phyloP scores from a whole-genome alignment of 2,888 invertebrate genomes.

The Atrina japonica region DNA sequence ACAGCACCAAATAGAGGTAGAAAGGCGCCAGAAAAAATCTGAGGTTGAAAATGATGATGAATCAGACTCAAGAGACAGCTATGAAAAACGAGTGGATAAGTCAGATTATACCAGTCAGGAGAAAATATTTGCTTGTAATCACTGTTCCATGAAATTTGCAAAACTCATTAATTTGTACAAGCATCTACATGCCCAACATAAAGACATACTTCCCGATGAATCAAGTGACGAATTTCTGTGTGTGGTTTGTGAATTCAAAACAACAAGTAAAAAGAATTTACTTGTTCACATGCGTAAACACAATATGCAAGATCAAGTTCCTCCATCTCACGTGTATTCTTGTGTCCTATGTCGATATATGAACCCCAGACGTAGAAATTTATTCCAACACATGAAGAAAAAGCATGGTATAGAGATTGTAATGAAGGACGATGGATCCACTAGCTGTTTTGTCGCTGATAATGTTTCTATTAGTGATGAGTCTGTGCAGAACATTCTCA shows the following conservation, averaged over 20 bases:
- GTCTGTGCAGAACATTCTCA: slow-evolving; percentile 50
- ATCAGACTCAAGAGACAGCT: slow-evolving; percentile 36
- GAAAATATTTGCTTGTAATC: slow-evolving; percentile 78
- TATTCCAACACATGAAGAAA: slow-evolving; percentile 78
- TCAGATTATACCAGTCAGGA: slow-evolving; percentile 72
- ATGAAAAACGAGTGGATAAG: slow-evolving; percentile 50
- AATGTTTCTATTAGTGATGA: slow-evolving; percentile 46
- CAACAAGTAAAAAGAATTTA: slow-evolving; percentile 74
- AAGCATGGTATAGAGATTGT: slow-evolving; percentile 76
- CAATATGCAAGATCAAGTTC: slow-evolving; percentile 73
- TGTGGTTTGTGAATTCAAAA: slow-evolving; percentile 78
- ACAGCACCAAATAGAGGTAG: slow-evolving; percentile 72
- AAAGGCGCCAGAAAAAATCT: slow-evolving; percentile 42
- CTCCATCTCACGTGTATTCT: slow-evolving; percentile 75
- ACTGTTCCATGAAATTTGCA: slow-evolving; percentile 79
- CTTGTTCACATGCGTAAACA: slow-evolving; percentile 79
- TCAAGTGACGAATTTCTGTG: slow-evolving; percentile 68
- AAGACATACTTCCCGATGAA: slow-evolving; percentile 65
- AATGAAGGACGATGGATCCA: slow-evolving; percentile 70
- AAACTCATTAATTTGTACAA: slow-evolving; percentile 79
- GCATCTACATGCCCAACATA: slow-evolving; percentile 77
- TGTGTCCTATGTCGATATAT: slow-evolving; percentile 77
- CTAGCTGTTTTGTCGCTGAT: slow-evolving; percentile 66
- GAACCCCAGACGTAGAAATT: slow-evolving; percentile 71
- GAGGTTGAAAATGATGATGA: slow-evolving; percentile 30